Percentiles rank a stretch among this genome's conserved stretches.
phyloP scores from a whole-genome alignment of 2,797 vertebrate species.

The Tympanoctomys barrerae region DNA sequence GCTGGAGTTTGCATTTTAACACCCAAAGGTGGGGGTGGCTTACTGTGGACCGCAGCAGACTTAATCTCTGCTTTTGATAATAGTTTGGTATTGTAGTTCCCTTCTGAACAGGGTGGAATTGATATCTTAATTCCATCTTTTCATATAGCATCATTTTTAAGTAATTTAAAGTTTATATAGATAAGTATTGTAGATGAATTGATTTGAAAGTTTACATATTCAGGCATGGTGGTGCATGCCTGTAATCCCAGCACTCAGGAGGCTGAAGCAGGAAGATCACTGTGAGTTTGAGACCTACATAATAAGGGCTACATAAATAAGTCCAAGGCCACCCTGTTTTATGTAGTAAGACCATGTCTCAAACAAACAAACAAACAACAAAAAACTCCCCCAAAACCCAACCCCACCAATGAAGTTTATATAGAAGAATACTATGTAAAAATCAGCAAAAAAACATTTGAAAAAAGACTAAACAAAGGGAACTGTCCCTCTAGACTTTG shows the following conservation, averaged over 20 bases:
- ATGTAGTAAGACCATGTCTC: background rate
- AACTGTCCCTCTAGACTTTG: background rate
- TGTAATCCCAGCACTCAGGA: background rate
- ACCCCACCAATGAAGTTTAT: background rate
- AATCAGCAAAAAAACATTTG: background rate
- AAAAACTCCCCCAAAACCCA: too few relatives aligned
- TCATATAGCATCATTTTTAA: conserved; percentile 4
- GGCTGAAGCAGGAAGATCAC: background rate
- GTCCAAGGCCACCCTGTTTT: background rate
- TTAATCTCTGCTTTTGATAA: background rate
- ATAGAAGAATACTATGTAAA: conserved; percentile 14
- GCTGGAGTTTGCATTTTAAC: background rate
- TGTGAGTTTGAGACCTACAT: background rate
- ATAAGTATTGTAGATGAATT: background rate
- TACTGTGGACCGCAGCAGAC: background rate
- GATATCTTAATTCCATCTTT: background rate
- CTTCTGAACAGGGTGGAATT: background rate
- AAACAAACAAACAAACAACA: background rate
- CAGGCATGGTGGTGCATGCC: background rate
- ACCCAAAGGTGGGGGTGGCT: background rate
- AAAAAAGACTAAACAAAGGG: conserved; percentile 1
- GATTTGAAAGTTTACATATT: conserved; percentile 13
- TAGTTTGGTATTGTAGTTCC: background rate
- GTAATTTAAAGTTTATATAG: background rate
- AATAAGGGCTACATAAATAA: background rate